phyloP scores from a whole-genome alignment of 2,888 invertebrate species.

The Choristoneura rosaceana region DNA sequence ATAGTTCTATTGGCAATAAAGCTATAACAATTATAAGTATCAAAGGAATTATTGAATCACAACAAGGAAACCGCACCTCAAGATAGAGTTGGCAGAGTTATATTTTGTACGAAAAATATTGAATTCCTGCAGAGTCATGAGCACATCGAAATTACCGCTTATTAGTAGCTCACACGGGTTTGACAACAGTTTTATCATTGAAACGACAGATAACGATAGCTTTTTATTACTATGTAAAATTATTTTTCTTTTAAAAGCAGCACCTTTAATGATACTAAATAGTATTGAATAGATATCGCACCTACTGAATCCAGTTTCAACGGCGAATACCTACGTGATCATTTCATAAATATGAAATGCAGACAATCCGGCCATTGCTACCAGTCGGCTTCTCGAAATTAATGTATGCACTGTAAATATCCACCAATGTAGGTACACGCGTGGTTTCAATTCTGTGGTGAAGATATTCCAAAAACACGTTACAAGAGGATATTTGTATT shows the following conservation, averaged over 20 bases:
- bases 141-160: background rate
- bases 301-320: constrained; percentile 17
- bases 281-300: constrained; percentile 17
- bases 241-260: background rate
- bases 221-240: background rate
- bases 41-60: background rate
- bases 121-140: constrained; percentile 3
- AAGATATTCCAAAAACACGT: constrained; percentile 19
- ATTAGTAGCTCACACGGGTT: background rate
- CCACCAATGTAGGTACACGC: constrained; percentile 7
- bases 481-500: background rate
- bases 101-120: background rate
- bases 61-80: background rate
- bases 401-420: constrained; percentile 39
- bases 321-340: constrained; percentile 25
- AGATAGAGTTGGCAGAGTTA: background rate
- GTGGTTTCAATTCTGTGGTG: constrained; percentile 8
- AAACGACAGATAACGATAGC: background rate
- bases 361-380: constrained; percentile 25
- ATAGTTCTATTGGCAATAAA: background rate
- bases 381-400: constrained; percentile 25
- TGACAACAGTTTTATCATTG: background rate
- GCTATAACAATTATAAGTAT: background rate
- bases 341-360: constrained; percentile 38
- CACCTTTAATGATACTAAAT: constrained; percentile 6